Conservation (phyloP, 2,888 invertebrate genomes). For the Microctonus hyperodae region DNA sequence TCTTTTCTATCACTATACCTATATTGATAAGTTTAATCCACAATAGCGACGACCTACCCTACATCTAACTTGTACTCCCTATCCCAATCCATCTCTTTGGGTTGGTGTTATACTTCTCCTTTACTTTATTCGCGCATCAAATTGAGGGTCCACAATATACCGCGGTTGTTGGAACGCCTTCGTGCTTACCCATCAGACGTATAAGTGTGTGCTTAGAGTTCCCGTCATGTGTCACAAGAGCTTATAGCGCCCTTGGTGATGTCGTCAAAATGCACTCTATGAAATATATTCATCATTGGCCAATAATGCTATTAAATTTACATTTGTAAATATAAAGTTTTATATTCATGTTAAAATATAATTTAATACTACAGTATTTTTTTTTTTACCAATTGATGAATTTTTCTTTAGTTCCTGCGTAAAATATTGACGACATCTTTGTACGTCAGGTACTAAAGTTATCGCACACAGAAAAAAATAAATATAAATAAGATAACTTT, state of each 20-base stretch:
- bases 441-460: slow-evolving; percentile 29
- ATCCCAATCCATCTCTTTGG: not conserved
- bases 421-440: slow-evolving; percentile 26
- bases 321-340: slow-evolving; percentile 19
- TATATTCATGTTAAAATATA: not conserved
- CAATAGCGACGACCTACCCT: slow-evolving; percentile 30
- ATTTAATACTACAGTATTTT: not conserved
- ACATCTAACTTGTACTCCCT: slow-evolving; percentile 22
- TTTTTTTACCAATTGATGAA: not conserved
- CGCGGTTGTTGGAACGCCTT: slow-evolving; percentile 14
- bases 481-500: no score
- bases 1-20: slow-evolving; percentile 11
- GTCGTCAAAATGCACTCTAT: not conserved
- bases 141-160: not conserved
- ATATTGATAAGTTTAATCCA: slow-evolving; percentile 18
- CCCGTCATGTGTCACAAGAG: slow-evolving; percentile 4
- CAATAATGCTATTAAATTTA: slow-evolving; percentile 18
- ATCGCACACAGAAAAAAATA: no score
- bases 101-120: slow-evolving; percentile 13
- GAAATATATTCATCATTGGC: slow-evolving; percentile 18
- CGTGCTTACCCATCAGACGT: slow-evolving; percentile 20
- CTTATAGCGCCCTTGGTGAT: slow-evolving; percentile 20
- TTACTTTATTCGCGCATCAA: not conserved
- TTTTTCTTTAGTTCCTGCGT: slow-evolving; percentile 33
- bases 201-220: slow-evolving; percentile 31